Conservation (phyloP, 2,888 invertebrate genomes). For the Xylocampa areola region DNA sequence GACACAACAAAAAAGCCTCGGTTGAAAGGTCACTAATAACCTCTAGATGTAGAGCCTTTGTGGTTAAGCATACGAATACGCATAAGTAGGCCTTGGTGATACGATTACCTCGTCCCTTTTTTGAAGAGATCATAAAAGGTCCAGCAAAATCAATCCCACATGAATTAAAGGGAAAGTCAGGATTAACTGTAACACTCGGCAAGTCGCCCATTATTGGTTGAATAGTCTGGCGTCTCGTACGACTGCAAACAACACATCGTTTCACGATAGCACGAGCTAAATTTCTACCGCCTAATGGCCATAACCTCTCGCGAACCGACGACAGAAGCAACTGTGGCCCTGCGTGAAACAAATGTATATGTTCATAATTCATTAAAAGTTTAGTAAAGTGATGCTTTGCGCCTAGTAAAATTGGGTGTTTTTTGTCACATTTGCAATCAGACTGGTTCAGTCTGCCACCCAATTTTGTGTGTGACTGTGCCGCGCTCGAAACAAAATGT, state of each 20-base stretch:
- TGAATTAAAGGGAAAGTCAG: no score
- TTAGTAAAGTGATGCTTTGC: slow-evolving; percentile 32
- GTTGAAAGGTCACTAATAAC: slow-evolving; percentile 13
- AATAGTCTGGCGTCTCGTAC: no score
- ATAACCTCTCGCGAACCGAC: no score
- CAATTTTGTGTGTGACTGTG: no score
- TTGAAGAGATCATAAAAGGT: slow-evolving; percentile 13
- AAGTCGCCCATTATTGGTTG: no score
- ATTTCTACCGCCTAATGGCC: slow-evolving; percentile 40
- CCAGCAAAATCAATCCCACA: slow-evolving; percentile 22
- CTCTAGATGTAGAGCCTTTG: slow-evolving; percentile 16
- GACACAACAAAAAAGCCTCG: slow-evolving; percentile 10
- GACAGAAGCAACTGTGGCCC: no score
- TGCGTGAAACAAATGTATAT: slow-evolving; percentile 21
- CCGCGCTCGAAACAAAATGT: no score
- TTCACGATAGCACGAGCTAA: no score
- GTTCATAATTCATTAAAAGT: slow-evolving; percentile 24
- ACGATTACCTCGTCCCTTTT: slow-evolving; percentile 10
- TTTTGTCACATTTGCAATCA: slow-evolving; percentile 21
- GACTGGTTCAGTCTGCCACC: slow-evolving; percentile 27
- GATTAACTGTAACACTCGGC: no score
- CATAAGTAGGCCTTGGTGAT: no score
- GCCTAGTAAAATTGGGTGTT: no score
- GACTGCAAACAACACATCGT: no score
- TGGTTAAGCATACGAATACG: slow-evolving; percentile 13